Conservation (phyloP, 2,797 vertebrate species). For the Potorous gilbertii region DNA sequence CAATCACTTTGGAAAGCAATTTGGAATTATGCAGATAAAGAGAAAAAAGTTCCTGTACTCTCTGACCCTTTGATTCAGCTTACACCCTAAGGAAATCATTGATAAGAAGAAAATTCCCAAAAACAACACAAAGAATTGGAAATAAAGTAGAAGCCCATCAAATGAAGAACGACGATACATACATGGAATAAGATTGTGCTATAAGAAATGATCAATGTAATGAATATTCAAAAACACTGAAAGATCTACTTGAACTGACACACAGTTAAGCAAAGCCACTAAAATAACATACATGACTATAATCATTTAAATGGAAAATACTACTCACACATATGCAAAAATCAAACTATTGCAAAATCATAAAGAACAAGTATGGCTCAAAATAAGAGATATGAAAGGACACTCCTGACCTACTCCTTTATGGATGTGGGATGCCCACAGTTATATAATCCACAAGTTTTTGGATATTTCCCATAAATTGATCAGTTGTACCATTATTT, state of each 20-base stretch:
- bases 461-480: not conserved
- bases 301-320: not conserved
- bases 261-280: not conserved
- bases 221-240: not conserved
- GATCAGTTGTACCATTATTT: not conserved
- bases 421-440: not conserved
- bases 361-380: not conserved
- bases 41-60: not conserved
- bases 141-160: not conserved
- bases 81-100: not conserved
- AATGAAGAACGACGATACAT: not conserved
- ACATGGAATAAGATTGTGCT: not conserved
- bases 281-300: not conserved
- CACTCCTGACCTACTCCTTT: not conserved
- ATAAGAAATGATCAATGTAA: not conserved
- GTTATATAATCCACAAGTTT: not conserved
- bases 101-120: not conserved
- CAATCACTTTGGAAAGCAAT: not conserved
- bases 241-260: not conserved
- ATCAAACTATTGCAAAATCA: not conserved
- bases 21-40: not conserved
- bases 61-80: not conserved
- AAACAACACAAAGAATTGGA: not conserved
- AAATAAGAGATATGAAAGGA: not conserved
- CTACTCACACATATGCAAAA: not conserved